These are phyloP conservation scores for Ennomos fuscantarius DNA, from an alignment of 2,888 invertebrate species.

Conservation along the genomic window DNA sequence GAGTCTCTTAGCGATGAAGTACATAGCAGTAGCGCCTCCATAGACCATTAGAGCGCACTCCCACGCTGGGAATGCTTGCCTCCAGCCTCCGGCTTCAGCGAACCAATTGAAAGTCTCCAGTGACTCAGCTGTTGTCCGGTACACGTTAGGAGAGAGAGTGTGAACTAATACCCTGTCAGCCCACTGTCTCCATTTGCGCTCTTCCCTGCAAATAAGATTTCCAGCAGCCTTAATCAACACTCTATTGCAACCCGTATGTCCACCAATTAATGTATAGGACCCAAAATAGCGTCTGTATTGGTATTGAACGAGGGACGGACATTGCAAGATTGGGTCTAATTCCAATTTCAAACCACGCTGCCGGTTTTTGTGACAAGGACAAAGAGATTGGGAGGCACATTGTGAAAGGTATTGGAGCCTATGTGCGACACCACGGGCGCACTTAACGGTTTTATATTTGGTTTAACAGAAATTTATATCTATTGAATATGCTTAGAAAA, in stretches of 20 bases:
- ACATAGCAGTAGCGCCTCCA: conserved; percentile 97
- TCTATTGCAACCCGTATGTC: too few relatives aligned
- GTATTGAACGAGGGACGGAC: too few relatives aligned
- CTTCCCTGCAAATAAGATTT: conserved; percentile 87
- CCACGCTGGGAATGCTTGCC: conserved; percentile 93
- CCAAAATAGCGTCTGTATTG: too few relatives aligned
- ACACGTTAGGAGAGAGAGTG: conserved; percentile 98
- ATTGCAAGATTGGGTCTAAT: too few relatives aligned
- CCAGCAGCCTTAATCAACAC: too few relatives aligned
- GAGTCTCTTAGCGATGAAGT: conserved; percentile 93
- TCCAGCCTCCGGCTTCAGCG: conserved; percentile 96
- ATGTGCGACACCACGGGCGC: too few relatives aligned
- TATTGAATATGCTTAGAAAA: conserved; percentile 24
- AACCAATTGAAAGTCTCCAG: conserved; percentile 97
- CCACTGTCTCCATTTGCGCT: conserved; percentile 98
- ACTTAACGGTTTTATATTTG: too few relatives aligned
- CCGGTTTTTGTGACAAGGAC: too few relatives aligned
- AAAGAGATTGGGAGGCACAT: too few relatives aligned
- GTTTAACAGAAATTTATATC: neutral
- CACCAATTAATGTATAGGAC: too few relatives aligned
- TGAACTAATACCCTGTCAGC: conserved; percentile 96
- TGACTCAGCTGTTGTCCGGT: conserved; percentile 93
- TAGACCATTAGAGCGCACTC: conserved; percentile 95
- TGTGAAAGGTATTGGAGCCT: too few relatives aligned
- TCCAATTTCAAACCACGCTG: too few relatives aligned